Evolutionary conservation across 2,113 vertebrate species (phyloP).

Genomic region (Carettochelys insculpta): DNA sequence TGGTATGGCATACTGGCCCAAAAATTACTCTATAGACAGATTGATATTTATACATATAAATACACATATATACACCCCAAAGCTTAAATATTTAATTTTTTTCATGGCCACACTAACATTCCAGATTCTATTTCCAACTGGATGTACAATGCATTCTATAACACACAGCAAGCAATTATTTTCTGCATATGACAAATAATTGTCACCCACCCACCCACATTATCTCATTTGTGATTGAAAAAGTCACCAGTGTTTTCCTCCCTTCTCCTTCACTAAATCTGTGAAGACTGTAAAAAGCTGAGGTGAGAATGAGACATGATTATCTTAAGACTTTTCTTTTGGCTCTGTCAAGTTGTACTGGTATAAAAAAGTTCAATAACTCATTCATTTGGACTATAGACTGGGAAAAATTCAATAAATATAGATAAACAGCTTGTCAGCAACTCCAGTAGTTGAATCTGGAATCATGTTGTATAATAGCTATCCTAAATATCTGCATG

Average conservation of each 20-base stretch:
- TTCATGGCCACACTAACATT: not conserved
- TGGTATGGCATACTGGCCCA: too few species aligned
- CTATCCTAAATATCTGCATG: not conserved
- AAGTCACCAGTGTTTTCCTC: slow-evolving; percentile 8
- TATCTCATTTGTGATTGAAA: not conserved
- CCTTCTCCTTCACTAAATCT: slow-evolving; percentile 8
- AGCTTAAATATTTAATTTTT: not conserved
- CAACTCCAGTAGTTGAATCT: slow-evolving; percentile 29
- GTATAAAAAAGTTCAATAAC: slow-evolving; percentile 59
- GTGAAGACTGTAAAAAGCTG: not conserved
- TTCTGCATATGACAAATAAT: not conserved
- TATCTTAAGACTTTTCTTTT: not conserved
- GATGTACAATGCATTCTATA: not conserved
- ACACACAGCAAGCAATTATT: slow-evolving; percentile 4
- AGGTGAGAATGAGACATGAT: not conserved
- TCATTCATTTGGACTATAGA: slow-evolving; percentile 40
- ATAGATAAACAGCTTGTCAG: slow-evolving; percentile 32
- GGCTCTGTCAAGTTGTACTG: slow-evolving; percentile 10
- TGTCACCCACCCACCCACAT: not conserved
- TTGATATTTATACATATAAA: too few species aligned
- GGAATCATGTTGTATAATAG: slow-evolving; percentile 7
- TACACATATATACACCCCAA: too few species aligned
- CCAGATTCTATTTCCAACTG: not conserved
- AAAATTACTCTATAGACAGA: too few species aligned
- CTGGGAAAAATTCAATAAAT: slow-evolving; percentile 26